Base-by-base conservation (phyloP, 2,888 invertebrate genomes). In the Andrena minutula region DNA sequence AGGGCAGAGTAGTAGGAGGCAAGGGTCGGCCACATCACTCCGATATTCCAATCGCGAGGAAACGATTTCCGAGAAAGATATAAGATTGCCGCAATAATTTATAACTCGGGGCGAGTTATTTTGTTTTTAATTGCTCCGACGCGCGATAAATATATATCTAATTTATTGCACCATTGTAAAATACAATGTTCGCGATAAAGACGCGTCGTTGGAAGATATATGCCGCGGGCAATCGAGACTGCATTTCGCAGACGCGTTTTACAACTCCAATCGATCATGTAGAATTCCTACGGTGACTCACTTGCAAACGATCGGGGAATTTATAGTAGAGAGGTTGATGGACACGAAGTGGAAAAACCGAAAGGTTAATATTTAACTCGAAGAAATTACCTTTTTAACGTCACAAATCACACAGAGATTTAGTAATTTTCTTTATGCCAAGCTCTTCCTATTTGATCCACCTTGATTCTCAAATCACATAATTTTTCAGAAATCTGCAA, bases 91-190 rank as follows among this genome's bases (percentile, higher is more conserved):
- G 7, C 32, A 66, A 63, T 79, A 82, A 85, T 86, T 86, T 86
- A 81, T 12, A 71, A 49, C 72, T 56, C 32, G 51, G 20, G 41
- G n/a, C 20, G 60, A 51, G 28, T 68, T 72, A 32, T 79, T 80
- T 75, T 71, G 76, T 76, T 56, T 61, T 79, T 41, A 66, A 79
- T 75, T 75, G 41, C 26, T 32, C 58, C 12, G 23, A 26, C 26
- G 35, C 30, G 23, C 41, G 72, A 64, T 71, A 80, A 79, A 86
- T 64, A 69, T 71, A 76, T 60, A 58, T 72, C 56, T 83, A 85
- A 85, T 85, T 81, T 85, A 79, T 85, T 56, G 78, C 85, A 74
- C 61, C 71, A 53, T 64, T 83, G 60, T 80, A 68, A 81, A 85
- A 77, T 41, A 53, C 76, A 68, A 82, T 79, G 58, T 69, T 10